Base-by-base conservation (phyloP, 2,797 vertebrate genomes). In the Antrozous pallidus region DNA sequence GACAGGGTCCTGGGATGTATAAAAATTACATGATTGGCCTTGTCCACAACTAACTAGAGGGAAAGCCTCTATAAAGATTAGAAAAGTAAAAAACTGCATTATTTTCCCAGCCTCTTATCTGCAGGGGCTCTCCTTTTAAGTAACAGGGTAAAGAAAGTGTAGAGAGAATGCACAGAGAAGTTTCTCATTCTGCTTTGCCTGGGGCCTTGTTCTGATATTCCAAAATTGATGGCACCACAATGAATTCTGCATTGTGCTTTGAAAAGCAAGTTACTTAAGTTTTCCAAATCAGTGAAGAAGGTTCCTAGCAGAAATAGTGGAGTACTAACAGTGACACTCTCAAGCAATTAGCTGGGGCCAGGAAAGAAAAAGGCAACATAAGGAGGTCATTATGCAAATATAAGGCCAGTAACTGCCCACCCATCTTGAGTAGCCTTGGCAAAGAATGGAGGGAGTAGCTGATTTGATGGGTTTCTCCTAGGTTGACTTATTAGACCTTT, bases 341-440 rank as follows among this genome's bases (percentile, higher is more conserved):
- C 42, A 86, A 83, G 79, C 90, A 93, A 86, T 96, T 93, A 91
- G 38, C 10, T 83, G 47, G 49, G 71, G 2, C 36, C 86, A 67
- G 31, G 47, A 85, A 90, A 93, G 75, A 94, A 93, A 95, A 94
- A 96, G 36, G 8, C 67, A 96, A 81, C 78, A 80, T 89, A 93
- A 88, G 85, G 28, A 93, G 91, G n/a, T n/a, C 18, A 87, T 96
- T 91, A 91, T 81, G 36, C 61, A 94, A 89, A 92, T 93, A 80
- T 20, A 22, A 61, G 79, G 58, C 17, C 88, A 71, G 42, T 49
- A 54, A 89, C 75, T 96, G 40, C 38, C 81, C 13, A 13, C 67
- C 24, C 2, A 31, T 17, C 63, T 74, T 33, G 18, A 93, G 69
- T 6, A 80, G 70, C 14, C 26, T 67, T 42, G 8, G 33, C n/a